These are phyloP conservation scores for Dipodomys stephensi DNA, from an alignment of 2,113 vertebrate genomes.

Conservation along the genomic window DNA sequence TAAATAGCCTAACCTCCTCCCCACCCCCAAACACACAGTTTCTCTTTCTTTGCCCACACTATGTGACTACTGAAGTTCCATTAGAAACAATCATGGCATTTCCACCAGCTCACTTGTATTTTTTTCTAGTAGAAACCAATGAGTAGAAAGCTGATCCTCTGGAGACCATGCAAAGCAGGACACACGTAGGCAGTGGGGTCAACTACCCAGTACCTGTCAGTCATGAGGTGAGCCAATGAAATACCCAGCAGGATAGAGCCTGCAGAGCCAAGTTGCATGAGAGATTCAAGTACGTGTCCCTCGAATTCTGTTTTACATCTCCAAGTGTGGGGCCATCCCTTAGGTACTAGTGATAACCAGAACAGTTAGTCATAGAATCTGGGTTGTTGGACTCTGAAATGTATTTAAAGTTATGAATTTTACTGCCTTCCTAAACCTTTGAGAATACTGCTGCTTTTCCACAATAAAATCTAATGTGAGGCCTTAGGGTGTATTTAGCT, in stretches of 20 bases:
- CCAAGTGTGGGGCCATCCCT: neutral
- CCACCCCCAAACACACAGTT: too few species aligned
- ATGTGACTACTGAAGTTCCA: neutral
- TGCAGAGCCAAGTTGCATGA: neutral
- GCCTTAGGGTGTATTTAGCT: neutral
- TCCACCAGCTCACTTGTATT: neutral
- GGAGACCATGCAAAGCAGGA: neutral
- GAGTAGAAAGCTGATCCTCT: neutral
- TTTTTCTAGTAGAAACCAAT: neutral
- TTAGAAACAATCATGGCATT: neutral
- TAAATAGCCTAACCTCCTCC: too few species aligned
- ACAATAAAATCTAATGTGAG: slow-evolving; percentile 19
- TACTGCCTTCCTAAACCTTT: neutral
- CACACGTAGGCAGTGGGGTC: neutral
- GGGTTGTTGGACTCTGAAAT: neutral
- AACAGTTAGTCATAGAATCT: neutral
- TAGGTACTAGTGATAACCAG: neutral
- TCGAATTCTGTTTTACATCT: neutral
- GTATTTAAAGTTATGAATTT: neutral
- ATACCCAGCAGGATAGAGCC: neutral
- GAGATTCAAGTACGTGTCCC: neutral
- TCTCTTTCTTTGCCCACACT: too few species aligned
- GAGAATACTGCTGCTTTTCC: neutral
- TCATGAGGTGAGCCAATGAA: neutral
- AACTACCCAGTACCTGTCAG: neutral